Evolutionary conservation across 2,888 invertebrate species (phyloP).

Genomic region (Xestia rhomboidea): DNA sequence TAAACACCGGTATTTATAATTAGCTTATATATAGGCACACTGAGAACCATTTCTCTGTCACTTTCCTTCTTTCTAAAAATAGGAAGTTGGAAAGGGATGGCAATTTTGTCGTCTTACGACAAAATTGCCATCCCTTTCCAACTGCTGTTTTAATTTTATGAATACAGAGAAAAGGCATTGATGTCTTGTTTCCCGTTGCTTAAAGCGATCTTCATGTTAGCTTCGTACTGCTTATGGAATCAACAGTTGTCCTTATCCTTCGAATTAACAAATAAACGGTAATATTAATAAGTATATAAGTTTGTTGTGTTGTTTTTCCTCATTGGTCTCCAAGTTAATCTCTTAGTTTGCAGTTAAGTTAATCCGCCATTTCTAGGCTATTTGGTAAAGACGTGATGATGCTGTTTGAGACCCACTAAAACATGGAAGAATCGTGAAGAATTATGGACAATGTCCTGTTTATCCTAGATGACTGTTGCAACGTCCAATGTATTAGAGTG

Average conservation of each 20-base stretch:
- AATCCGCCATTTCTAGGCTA: not conserved
- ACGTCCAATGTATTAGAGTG: too few species aligned
- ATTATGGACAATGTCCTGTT: not conserved
- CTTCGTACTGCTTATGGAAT: not conserved
- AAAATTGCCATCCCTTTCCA: too few species aligned
- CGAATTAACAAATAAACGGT: constrained; percentile 1
- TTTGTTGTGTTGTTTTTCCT: not conserved
- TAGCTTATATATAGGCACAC: constrained; percentile 65
- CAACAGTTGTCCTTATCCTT: not conserved
- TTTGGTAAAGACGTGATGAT: not conserved
- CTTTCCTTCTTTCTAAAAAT: constrained; percentile 20
- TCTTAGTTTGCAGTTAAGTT: not conserved
- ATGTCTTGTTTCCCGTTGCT: constrained; percentile 43
- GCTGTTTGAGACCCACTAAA: not conserved
- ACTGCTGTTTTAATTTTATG: constrained; percentile 58
- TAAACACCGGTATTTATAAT: constrained; percentile 76
- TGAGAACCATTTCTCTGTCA: constrained; percentile 47
- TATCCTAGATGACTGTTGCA: not conserved
- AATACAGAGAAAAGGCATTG: constrained; percentile 47
- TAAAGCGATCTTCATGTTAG: constrained; percentile 28
- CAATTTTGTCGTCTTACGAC: constrained; percentile 25
- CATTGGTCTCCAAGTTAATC: too few species aligned
- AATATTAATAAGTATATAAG: not conserved
- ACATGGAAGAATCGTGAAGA: not conserved
- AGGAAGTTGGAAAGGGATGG: constrained; percentile 36